Conservation (phyloP, 2,797 vertebrate genomes). For the Anomalospiza imberbis region DNA sequence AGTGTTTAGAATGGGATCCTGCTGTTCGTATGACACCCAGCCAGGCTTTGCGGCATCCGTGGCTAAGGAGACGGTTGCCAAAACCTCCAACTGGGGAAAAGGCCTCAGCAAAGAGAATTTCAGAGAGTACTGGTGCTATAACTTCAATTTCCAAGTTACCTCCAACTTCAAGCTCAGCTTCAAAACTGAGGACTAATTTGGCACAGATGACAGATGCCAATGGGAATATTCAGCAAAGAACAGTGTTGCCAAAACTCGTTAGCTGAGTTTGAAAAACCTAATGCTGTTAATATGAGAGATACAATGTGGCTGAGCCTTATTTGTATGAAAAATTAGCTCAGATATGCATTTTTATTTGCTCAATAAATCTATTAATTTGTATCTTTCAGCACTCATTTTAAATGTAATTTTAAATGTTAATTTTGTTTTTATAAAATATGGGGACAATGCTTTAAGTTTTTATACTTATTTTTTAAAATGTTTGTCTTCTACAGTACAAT, state of each 20-base stretch:
- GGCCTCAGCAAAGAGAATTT: constrained; percentile 82
- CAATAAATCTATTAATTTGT: constrained; percentile 78
- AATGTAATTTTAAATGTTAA: constrained; percentile 70
- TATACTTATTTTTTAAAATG: constrained; percentile 75
- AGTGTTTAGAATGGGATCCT: constrained; percentile 99
- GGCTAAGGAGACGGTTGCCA: constrained; percentile 93
- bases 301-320: constrained; percentile 79
- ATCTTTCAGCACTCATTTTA: constrained; percentile 84
- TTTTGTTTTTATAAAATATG: constrained; percentile 84
- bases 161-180: constrained; percentile 87
- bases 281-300: constrained; percentile 73
- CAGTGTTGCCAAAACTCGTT: constrained; percentile 97
- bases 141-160: constrained; percentile 97
- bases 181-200: constrained; percentile 97
- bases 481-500: constrained; percentile 75
- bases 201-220: constrained; percentile 97
- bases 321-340: constrained; percentile 78
- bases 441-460: constrained; percentile 94
- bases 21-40: constrained; percentile 89
- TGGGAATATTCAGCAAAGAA: constrained; percentile 97
- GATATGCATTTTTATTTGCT: constrained; percentile 80
- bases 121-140: constrained; percentile 87
- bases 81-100: constrained; percentile 91
- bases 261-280: constrained; percentile 83
- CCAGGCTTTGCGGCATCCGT: constrained; percentile 93